Percentiles rank a stretch among this genome's conserved stretches.
These are phyloP conservation scores for Spialia ferax DNA, from an alignment of 2,888 invertebrate genomes.

Conservation along the genomic window DNA sequence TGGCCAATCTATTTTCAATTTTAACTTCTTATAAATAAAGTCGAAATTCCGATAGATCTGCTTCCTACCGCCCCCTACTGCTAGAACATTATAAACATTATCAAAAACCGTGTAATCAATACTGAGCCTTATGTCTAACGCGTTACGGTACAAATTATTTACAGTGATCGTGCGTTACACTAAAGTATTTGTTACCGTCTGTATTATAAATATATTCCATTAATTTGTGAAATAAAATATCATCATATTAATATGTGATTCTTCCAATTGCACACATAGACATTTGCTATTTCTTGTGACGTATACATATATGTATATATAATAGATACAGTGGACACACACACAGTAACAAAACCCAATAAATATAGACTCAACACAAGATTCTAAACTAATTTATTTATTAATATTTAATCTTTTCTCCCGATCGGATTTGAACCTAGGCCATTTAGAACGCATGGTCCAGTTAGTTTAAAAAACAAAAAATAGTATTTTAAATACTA, in stretches of 20 bases:
- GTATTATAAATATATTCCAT: neutral
- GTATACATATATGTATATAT: too few species aligned
- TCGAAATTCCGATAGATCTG: neutral
- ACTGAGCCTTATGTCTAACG: conserved; percentile 48
- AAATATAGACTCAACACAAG: too few species aligned
- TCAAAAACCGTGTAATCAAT: conserved; percentile 53
- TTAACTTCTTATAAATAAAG: neutral
- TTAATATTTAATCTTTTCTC: too few species aligned
- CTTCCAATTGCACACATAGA: too few species aligned
- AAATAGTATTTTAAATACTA: too few species aligned
- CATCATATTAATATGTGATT: neutral
- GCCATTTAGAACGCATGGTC: too few species aligned
- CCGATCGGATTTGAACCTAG: too few species aligned
- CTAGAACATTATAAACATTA: conserved; percentile 50
- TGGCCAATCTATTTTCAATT: neutral
- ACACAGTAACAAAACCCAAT: too few species aligned
- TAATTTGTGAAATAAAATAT: neutral
- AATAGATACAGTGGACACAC: too few species aligned
- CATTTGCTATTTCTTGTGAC: too few species aligned
- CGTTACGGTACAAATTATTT: conserved; percentile 56
- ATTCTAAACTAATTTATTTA: too few species aligned
- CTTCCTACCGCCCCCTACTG: neutral
- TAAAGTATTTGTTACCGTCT: conserved; percentile 6
- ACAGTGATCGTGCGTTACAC: conserved; percentile 45
- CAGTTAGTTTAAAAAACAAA: too few species aligned